A percentile compares a stretch with the other conserved stretches of the same genome.
phyloP scores from a whole-genome alignment of 1,140 invertebrate species.

The Penaeus vannamei region DNA sequence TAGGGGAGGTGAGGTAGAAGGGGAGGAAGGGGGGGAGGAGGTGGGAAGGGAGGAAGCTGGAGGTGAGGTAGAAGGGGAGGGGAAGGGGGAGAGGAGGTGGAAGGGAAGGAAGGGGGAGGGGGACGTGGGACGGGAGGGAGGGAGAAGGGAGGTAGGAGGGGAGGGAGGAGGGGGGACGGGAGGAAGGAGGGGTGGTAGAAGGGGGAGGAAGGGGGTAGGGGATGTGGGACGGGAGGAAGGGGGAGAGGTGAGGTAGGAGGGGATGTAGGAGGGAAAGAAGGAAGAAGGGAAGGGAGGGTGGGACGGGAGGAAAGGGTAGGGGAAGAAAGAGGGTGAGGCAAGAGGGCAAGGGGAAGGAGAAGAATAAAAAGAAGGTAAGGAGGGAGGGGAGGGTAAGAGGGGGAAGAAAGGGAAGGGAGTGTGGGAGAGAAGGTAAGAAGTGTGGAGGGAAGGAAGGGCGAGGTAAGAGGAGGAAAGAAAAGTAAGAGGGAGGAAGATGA shows the following conservation, averaged over 20 bases:
- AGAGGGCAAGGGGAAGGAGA: neutral
- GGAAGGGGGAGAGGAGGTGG: neutral
- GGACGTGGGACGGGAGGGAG: neutral
- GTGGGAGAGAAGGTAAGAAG: no score
- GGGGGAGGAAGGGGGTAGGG: neutral
- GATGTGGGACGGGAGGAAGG: neutral
- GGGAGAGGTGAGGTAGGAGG: no score
- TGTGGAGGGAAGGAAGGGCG: no score
- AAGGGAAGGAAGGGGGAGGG: no score
- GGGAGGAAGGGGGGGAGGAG: neutral
- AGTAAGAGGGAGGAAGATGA: neutral
- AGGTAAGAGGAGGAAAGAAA: neutral
- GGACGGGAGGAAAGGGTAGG: neutral
- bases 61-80: neutral
- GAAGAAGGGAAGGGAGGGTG: no score
- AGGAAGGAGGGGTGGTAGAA: neutral
- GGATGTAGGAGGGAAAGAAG: no score
- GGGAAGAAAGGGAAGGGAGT: neutral
- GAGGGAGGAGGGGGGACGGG: neutral
- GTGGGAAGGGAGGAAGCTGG: no score
- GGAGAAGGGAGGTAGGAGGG: neutral
- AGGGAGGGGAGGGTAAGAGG: neutral
- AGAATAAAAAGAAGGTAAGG: neutral
- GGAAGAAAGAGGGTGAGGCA: no score
- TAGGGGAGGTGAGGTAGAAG: no score